Percentiles rank a stretch among this genome's conserved stretches.
Conservation (phyloP, 2,113 vertebrate genomes). For the Tauraco erythrolophus region DNA sequence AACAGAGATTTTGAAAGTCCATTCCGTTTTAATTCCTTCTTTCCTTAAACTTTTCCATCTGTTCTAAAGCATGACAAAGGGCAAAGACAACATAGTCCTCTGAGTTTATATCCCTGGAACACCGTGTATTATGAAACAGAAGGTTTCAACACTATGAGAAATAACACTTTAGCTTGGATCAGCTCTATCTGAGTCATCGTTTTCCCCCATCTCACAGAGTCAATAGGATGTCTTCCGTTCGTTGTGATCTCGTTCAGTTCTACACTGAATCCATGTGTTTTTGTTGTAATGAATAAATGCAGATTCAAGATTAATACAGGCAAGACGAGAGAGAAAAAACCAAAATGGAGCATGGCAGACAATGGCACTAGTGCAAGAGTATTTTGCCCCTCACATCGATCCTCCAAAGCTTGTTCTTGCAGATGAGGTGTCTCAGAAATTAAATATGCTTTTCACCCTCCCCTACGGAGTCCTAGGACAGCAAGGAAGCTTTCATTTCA, state of each 20-base stretch:
- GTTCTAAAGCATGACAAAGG: background rate
- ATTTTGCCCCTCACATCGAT: background rate
- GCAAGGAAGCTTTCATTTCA: background rate
- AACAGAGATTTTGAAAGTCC: background rate
- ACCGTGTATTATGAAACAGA: background rate
- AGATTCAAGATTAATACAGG: background rate
- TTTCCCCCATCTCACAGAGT: background rate
- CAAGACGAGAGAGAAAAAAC: background rate
- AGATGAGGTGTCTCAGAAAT: background rate
- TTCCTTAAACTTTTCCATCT: background rate
- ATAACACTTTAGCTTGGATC: background rate
- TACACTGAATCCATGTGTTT: background rate
- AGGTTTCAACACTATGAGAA: background rate
- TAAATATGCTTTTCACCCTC: background rate
- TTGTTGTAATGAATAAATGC: background rate
- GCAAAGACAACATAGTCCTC: background rate
- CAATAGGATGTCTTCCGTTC: background rate
- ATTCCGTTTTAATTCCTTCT: background rate
- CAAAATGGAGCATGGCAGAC: background rate
- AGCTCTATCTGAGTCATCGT: background rate
- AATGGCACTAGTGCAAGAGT: background rate
- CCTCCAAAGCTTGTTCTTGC: background rate
- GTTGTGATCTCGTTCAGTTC: background rate
- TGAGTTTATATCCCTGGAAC: background rate
- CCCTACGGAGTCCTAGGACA: background rate